A percentile compares a stretch with the other conserved stretches of the same genome.
These are phyloP conservation scores for Sebastes jordani DNA, from an alignment of 2,797 vertebrate genomes.

Conservation along the genomic window DNA sequence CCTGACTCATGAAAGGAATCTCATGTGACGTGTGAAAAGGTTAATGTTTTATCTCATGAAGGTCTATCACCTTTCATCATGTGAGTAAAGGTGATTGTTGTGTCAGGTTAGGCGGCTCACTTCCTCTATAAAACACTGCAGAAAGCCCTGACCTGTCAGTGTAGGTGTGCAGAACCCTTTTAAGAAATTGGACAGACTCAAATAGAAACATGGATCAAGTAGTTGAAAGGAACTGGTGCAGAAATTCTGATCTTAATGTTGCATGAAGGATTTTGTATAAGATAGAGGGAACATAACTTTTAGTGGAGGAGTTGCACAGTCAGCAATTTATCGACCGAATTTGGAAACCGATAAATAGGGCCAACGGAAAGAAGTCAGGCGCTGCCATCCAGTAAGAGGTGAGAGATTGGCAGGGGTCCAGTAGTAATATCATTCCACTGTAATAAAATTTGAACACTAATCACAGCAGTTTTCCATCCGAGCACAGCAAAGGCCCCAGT, in stretches of 20 bases:
- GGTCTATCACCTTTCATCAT: background rate
- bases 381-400: background rate
- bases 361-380: background rate
- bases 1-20: background rate
- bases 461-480: background rate
- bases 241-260: background rate
- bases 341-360: background rate
- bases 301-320: background rate
- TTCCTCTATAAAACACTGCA: background rate
- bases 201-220: background rate
- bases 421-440: background rate
- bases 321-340: background rate
- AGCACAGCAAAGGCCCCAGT: background rate
- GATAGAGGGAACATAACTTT: background rate
- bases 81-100: background rate
- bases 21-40: background rate
- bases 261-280: background rate
- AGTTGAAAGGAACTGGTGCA: background rate
- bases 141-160: background rate
- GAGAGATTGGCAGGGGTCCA: background rate
- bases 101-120: background rate
- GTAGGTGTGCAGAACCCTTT: background rate
- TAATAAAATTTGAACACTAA: slow-evolving; percentile 2
- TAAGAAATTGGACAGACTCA: background rate
- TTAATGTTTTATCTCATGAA: background rate